Conservation (phyloP, 2,113 vertebrate species). For the Synchiropus splendidus region DNA sequence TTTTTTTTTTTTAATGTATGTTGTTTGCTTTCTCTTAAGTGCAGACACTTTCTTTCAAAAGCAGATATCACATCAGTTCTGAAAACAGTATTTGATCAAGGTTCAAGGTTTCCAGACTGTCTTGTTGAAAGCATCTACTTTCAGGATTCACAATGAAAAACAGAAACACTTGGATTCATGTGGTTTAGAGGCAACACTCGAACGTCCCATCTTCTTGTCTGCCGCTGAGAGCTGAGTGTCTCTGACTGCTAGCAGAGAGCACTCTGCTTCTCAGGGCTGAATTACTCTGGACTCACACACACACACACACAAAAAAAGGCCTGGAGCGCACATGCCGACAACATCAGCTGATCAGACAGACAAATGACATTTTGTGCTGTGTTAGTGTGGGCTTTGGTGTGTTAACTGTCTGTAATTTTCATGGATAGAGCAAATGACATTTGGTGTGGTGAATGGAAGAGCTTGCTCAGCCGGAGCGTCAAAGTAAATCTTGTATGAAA, state of each 20-base stretch:
- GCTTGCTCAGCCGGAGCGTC: too few relatives aligned
- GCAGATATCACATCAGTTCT: neutral
- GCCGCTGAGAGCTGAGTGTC: conserved; percentile 43
- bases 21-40: neutral
- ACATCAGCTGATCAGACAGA: conserved; percentile 39
- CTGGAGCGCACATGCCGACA: conserved; percentile 28
- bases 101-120: conserved; percentile 7
- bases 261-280: conserved; percentile 52
- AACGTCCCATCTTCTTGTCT: conserved; percentile 34
- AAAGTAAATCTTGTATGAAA: too few relatives aligned
- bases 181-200: conserved; percentile 30
- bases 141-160: conserved; percentile 8
- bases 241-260: conserved; percentile 42
- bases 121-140: conserved; percentile 2
- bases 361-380: conserved; percentile 12
- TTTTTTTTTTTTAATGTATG: neutral
- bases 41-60: conserved; percentile 1
- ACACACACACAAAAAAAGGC: conserved; percentile 16
- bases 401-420: neutral
- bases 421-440: too few relatives aligned
- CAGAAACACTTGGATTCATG: conserved; percentile 22
- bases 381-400: neutral
- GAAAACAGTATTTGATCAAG: conserved; percentile 3
- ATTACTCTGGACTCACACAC: conserved; percentile 47
- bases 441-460: too few relatives aligned